A percentile compares a stretch with the other conserved stretches of the same genome.
These are phyloP conservation scores for Furnarius figulus DNA, from an alignment of 2,113 vertebrate species.

Conservation along the genomic window DNA sequence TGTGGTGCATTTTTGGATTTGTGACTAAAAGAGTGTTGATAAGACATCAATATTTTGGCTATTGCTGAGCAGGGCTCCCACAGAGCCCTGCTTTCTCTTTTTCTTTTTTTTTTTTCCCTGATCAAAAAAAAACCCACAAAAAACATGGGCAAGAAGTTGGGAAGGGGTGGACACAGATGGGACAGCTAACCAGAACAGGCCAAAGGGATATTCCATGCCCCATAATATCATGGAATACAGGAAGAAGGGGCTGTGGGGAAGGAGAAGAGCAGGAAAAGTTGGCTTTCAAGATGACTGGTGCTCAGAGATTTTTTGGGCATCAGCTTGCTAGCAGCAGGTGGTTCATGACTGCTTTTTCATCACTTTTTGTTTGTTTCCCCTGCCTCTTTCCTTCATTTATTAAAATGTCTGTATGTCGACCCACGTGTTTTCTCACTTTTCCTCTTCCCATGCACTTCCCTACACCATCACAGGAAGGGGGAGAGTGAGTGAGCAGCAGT, in stretches of 20 bases:
- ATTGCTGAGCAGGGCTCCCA: background rate
- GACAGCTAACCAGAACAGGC: background rate
- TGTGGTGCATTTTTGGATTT: background rate
- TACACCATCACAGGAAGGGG: background rate
- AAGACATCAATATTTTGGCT: background rate
- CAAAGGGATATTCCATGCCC: background rate
- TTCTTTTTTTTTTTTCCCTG: background rate
- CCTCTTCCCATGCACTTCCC: background rate
- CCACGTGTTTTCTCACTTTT: background rate
- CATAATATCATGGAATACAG: background rate
- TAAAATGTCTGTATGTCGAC: background rate
- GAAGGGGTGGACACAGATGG: accelerated
- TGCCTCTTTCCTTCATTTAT: background rate
- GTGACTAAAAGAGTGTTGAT: background rate
- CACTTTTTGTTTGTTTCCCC: background rate
- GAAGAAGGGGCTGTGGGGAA: background rate
- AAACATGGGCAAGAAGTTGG: background rate
- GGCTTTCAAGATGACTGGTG: background rate
- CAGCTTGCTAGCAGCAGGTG: background rate
- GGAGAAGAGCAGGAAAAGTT: background rate
- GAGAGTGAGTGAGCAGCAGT: background rate
- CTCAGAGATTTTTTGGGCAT: background rate
- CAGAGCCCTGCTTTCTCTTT: background rate
- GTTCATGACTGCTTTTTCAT: background rate
- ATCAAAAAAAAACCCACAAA: background rate